Evolutionary conservation across 2,888 invertebrate genomes (phyloP), one percentile per base, ranked within the genome.

Genomic region (Drosophila falleni): DNA sequence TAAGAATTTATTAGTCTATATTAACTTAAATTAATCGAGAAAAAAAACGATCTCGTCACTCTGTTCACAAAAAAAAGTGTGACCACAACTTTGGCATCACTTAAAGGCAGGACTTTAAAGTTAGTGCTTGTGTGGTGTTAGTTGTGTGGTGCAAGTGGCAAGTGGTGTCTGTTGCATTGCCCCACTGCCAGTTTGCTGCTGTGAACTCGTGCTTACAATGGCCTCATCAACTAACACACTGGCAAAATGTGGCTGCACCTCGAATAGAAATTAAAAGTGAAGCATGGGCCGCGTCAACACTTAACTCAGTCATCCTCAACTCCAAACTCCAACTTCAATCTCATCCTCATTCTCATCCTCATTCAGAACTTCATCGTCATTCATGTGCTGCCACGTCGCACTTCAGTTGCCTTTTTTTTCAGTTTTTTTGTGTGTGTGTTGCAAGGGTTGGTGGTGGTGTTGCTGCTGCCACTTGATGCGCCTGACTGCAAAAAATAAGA

Each of bases 251-350:
- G 59, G 61, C 54, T 41, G 59, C 70, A 64, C 46, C 58, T 61
- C 65, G 62, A 59, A 77, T 68, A 71, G 84, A 78, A 75, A 85
- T 75, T 87, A 84, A 78, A 85, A 81, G 74, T 80, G 81, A 76
- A 87, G 84, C 71, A 67, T 54, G 62, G 44, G 46, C 55, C 49
- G 59, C 49, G 56, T 47, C 79, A 59, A 60, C 71, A 68, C 76
- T 78, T 76, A 68, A 68, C 79, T 76, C 62, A 71, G 39, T 31
- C 74, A 58, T 50, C 13, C 41, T 47, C 39, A 15, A 16, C 39
- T 26, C 41, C 19, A 53, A 9, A 35, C 15, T 19, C 16, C 39
- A 3, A n/a, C n/a, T n/a, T n/a, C n/a, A n/a, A n/a, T n/a, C n/a
- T n/a, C n/a, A n/a, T n/a, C n/a, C n/a, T n/a, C 62, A 70, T 10